These are phyloP conservation scores for Mormyrus proboscirostris DNA, from an alignment of 2,797 vertebrate species.

Conservation along the genomic window DNA sequence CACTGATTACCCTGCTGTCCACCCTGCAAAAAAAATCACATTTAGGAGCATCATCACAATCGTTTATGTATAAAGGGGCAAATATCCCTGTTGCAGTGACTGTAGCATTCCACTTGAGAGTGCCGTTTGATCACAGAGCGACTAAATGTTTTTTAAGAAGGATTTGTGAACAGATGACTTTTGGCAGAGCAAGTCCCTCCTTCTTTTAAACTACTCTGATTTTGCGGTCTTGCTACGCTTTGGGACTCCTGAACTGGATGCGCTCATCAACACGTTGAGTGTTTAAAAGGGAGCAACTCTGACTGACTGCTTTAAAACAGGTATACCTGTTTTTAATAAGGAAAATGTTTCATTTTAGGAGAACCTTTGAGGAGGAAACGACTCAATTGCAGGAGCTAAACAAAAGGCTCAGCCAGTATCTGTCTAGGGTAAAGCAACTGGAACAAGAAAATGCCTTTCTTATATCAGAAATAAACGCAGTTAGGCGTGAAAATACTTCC, in stretches of 20 bases:
- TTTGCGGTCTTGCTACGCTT: not conserved
- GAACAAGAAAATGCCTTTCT: conserved; percentile 80
- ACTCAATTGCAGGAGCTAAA: conserved; percentile 84
- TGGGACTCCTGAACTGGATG: not conserved
- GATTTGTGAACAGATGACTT: conserved; percentile 31
- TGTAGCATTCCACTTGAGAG: conserved; percentile 43
- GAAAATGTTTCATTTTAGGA: conserved; percentile 68
- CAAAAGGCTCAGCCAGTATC: conserved; percentile 72
- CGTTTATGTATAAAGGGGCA: not conserved
- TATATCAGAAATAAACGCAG: conserved; percentile 62
- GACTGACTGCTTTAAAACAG: not conserved
- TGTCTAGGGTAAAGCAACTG: conserved; percentile 75
- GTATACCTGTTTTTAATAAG: not conserved
- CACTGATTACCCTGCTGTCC: too few relatives aligned
- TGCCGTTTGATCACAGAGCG: conserved; percentile 31
- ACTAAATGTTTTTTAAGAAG: conserved; percentile 11
- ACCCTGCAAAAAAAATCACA: too few relatives aligned
- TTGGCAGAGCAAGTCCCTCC: conserved; percentile 35
- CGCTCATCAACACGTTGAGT: conserved; percentile 31
- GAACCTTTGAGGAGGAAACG: conserved; percentile 73
- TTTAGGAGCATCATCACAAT: not conserved
- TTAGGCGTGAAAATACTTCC: conserved; percentile 45
- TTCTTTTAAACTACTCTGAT: conserved; percentile 25
- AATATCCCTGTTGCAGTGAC: not conserved
- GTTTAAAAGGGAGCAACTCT: not conserved